Evolutionary conservation across 2,888 invertebrate genomes (phyloP), one percentile per base, ranked within the genome.

Genomic region (Punctoribates punctum): DNA sequence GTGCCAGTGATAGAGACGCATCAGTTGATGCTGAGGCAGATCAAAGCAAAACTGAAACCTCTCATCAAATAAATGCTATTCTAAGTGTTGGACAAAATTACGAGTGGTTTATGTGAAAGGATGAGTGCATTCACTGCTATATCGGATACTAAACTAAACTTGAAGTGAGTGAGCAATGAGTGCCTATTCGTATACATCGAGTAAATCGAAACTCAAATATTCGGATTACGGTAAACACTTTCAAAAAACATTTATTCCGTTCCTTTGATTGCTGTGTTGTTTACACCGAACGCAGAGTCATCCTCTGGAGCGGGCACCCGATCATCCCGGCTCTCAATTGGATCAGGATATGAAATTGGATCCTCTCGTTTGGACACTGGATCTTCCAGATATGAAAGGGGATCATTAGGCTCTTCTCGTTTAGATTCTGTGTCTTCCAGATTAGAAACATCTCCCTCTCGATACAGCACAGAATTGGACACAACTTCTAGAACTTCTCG

Each of bases 11-110:
- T 17, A 75, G 73, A 23, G 77, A 78, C 62, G 77, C 79, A 15
- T 78, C 78, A 78, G 79, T 79, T 11, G 79, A 80, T 75, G 75
- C 77, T 17, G 34, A 78, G 8, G 80, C 78, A 75, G 79, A 80
- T 72, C 78, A 42, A 42, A 42, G 77, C 25, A 80, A 80, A 54
- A 57, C n/a, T n/a, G n/a, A 79, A 78, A 9, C 78, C 78, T 54
- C 80, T 42, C 42, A 9, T 42, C 78, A 80, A 75, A 77, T 78
- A 77, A 57, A 25, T 57, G 57, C 11, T 51, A 51, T 25, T 13
- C 23, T 25, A 57, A 13, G n/a, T 20, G n/a, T 23, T 25, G 6
- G 23, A 13, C 11, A 57, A 57, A 23, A 23, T 13, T 57, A 23
- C 23, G 57, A 57, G 57, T 57, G 57, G 8, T 51, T 51, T 51